These are phyloP conservation scores for Oncorhynchus keta DNA, from an alignment of 2,113 vertebrate species.

Conservation along the genomic window DNA sequence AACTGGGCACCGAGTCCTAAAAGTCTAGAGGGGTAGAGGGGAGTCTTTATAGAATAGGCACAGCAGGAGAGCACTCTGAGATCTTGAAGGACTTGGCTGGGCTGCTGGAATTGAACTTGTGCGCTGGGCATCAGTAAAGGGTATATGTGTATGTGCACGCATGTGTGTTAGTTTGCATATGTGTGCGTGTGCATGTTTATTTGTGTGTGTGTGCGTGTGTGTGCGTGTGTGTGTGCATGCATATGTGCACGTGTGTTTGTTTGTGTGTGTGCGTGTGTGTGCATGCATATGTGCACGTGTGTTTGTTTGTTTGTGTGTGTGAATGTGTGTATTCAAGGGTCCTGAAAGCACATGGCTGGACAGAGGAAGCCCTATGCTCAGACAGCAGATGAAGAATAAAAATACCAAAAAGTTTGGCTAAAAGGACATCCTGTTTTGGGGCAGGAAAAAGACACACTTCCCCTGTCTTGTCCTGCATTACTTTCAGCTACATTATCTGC, in stretches of 20 bases:
- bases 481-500: neutral
- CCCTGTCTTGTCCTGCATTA: constrained; percentile 18
- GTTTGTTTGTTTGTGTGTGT: too few relatives aligned
- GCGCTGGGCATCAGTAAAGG: neutral
- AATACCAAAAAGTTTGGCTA: neutral
- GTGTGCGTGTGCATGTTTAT: neutral
- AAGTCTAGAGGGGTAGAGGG: neutral
- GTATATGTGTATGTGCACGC: neutral
- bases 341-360: constrained; percentile 1
- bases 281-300: too few relatives aligned
- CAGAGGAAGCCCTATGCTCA: constrained; percentile 29
- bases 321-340: constrained; percentile 9
- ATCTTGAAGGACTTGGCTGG: neutral
- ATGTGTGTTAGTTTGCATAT: too few relatives aligned
- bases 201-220: neutral
- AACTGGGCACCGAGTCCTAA: neutral
- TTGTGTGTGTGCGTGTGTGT: too few relatives aligned
- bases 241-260: neutral
- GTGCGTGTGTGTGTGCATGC: neutral
- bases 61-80: neutral
- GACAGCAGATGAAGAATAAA: constrained; percentile 29
- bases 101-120: neutral
- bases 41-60: neutral
- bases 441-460: constrained; percentile 27
- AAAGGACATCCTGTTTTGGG: constrained; percentile 47